Evolutionary conservation across 2,888 invertebrate genomes (phyloP).

Genomic region (Macrosoma leucophasiata): DNA sequence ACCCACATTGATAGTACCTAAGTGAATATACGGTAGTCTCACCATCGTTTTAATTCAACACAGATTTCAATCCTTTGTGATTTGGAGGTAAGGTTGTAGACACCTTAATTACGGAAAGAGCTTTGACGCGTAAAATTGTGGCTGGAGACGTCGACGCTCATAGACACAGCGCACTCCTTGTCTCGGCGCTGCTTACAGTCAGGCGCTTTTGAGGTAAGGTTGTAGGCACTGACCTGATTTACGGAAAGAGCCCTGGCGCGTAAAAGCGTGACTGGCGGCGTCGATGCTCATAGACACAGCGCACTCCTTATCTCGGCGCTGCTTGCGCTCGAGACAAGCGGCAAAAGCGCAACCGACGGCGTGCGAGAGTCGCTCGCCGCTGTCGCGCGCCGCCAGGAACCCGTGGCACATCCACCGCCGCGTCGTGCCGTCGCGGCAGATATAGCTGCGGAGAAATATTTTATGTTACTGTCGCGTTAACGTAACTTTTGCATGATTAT

Average conservation of each 20-base stretch:
- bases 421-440: slow-evolving; percentile 98
- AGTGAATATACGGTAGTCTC: too few relatives aligned
- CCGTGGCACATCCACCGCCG: slow-evolving; percentile 99
- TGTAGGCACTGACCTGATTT: slow-evolving; percentile 74
- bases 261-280: slow-evolving; percentile 92
- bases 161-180: slow-evolving; percentile 95
- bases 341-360: slow-evolving; percentile 99
- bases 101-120: slow-evolving; percentile 87
- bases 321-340: slow-evolving; percentile 97
- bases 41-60: too few relatives aligned
- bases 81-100: too few relatives aligned
- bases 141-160: slow-evolving; percentile 93
- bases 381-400: slow-evolving; percentile 95
- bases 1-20: too few relatives aligned
- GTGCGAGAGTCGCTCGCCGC: slow-evolving; percentile 98
- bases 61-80: too few relatives aligned
- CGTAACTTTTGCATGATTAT: too few relatives aligned
- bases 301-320: slow-evolving; percentile 97
- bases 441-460: slow-evolving; percentile 90
- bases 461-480: too few relatives aligned
- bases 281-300: slow-evolving; percentile 95
- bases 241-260: slow-evolving; percentile 93
- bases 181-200: slow-evolving; percentile 98
- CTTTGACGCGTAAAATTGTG: slow-evolving; percentile 95
- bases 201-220: too few relatives aligned